These are phyloP conservation scores for Drosophila navojoa DNA, from an alignment of 1,140 invertebrate genomes.

Conservation along the genomic window DNA sequence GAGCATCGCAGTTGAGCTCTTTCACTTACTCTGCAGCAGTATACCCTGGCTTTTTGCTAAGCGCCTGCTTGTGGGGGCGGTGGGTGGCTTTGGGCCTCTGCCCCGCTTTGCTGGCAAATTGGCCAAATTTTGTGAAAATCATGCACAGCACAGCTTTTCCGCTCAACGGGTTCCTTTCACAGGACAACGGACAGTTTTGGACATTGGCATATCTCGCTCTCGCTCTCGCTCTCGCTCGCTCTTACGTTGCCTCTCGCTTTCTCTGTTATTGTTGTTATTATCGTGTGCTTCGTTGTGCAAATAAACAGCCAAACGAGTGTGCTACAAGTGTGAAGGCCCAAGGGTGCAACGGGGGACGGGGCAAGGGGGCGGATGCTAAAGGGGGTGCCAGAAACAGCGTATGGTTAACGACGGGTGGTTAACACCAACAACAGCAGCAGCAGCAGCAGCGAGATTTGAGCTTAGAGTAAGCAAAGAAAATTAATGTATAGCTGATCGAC, in stretches of 20 bases:
- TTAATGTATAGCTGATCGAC: not conserved
- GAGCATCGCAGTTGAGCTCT: slow-evolving; percentile 14
- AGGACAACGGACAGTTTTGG: slow-evolving; percentile 37
- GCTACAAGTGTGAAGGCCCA: slow-evolving; percentile 56
- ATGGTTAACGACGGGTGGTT: slow-evolving; percentile 47
- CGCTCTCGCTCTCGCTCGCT: not conserved
- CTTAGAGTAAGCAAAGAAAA: not conserved
- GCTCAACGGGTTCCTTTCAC: slow-evolving; percentile 17
- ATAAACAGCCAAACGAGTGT: slow-evolving; percentile 81
- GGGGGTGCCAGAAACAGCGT: slow-evolving; percentile 44
- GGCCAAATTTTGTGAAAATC: slow-evolving; percentile 75
- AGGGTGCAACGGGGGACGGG: not conserved
- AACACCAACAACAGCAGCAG: slow-evolving; percentile 20
- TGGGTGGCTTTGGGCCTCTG: not conserved
- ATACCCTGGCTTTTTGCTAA: slow-evolving; percentile 1
- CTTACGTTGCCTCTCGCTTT: not conserved
- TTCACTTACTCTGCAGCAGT: not conserved
- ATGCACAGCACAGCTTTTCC: slow-evolving; percentile 50
- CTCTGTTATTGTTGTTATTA: slow-evolving; percentile 71
- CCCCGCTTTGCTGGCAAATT: slow-evolving; percentile 43
- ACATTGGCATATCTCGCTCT: slow-evolving; percentile 3
- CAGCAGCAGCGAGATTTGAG: slow-evolving; percentile 1
- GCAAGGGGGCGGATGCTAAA: not conserved
- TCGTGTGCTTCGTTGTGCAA: slow-evolving; percentile 74
- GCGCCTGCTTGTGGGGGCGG: not conserved